Percentiles rank a stretch among this genome's conserved stretches.
phyloP scores from a whole-genome alignment of 1,140 invertebrate species.

The Cotesia glomerata region DNA sequence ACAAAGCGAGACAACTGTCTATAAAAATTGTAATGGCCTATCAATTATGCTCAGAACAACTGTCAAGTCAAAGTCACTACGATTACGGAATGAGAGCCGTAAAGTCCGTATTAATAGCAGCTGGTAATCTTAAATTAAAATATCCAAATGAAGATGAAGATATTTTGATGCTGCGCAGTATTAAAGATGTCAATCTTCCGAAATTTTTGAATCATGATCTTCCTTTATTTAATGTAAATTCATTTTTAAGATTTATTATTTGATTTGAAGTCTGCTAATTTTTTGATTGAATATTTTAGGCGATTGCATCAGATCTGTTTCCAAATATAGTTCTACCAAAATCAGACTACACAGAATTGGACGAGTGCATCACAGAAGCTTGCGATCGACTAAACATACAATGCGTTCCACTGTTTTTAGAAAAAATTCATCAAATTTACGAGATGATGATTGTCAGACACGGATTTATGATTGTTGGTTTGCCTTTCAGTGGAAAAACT shows the following conservation, averaged over 20 bases:
- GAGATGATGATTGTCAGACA: conserved; percentile 96
- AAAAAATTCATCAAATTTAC: conserved; percentile 92
- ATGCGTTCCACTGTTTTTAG: conserved; percentile 81
- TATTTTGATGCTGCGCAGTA: conserved; percentile 83
- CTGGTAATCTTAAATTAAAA: conserved; percentile 87
- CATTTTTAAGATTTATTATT: no score
- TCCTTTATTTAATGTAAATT: conserved; percentile 84
- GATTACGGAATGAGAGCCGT: conserved; percentile 93
- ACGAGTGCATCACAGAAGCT: conserved; percentile 66
- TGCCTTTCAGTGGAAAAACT: conserved; percentile 88
- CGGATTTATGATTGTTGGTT: conserved; percentile 89
- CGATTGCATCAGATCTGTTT: conserved; percentile 91
- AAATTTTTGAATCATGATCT: conserved; percentile 90
- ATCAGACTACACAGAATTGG: conserved; percentile 71
- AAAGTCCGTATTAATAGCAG: conserved; percentile 88
- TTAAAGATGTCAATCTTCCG: conserved; percentile 92
- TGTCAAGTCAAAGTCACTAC: conserved; percentile 94
- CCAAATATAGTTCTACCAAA: conserved; percentile 79
- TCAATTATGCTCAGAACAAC: conserved; percentile 90
- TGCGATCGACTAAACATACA: conserved; percentile 83
- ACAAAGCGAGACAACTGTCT: conserved; percentile 84
- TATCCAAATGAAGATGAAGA: conserved; percentile 86
- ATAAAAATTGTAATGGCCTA: conserved; percentile 96
- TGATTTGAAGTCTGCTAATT: no score
- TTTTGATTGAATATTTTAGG: conserved; percentile 63